phyloP scores from a whole-genome alignment of 2,888 invertebrate species.

The Masnerella sp. region DNA sequence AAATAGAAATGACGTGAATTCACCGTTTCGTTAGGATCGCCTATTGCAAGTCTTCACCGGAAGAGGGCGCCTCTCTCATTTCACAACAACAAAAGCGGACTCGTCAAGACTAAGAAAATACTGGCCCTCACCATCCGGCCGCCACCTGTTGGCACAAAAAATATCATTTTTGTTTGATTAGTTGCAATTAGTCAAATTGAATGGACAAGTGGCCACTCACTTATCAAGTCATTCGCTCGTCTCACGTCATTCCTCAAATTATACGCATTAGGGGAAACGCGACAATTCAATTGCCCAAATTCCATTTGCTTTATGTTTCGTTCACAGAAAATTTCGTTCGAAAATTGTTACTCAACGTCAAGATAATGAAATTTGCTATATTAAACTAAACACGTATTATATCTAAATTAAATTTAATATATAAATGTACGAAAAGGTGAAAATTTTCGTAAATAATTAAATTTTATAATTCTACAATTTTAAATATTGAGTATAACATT shows the following conservation, averaged over 20 bases:
- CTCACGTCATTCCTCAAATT: slow-evolving; percentile 2
- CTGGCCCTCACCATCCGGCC: slow-evolving; percentile 63
- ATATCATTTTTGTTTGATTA: slow-evolving; percentile 49
- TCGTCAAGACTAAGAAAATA: slow-evolving; percentile 62
- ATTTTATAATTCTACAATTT: no score
- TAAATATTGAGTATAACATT: no score
- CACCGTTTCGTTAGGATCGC: slow-evolving; percentile 56
- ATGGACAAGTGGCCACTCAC: slow-evolving; percentile 16
- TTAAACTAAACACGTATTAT: no score
- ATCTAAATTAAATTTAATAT: no score
- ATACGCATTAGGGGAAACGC: neutral
- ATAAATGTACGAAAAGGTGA: no score
- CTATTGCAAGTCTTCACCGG: slow-evolving; percentile 57
- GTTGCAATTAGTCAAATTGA: slow-evolving; percentile 36
- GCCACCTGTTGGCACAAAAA: slow-evolving; percentile 63
- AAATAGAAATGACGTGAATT: slow-evolving; percentile 61
- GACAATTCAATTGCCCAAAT: neutral
- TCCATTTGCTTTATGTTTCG: neutral
- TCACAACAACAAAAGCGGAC: slow-evolving; percentile 66
- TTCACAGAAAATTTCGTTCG: no score
- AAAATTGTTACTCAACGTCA: no score
- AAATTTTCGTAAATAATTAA: no score
- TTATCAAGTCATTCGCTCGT: slow-evolving; percentile 16
- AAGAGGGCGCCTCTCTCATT: slow-evolving; percentile 51
- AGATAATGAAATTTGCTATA: no score